A percentile compares a stretch with the other conserved stretches of the same genome.
phyloP scores from a whole-genome alignment of 2,797 vertebrate genomes.

The Acipenser transmontanus region DNA sequence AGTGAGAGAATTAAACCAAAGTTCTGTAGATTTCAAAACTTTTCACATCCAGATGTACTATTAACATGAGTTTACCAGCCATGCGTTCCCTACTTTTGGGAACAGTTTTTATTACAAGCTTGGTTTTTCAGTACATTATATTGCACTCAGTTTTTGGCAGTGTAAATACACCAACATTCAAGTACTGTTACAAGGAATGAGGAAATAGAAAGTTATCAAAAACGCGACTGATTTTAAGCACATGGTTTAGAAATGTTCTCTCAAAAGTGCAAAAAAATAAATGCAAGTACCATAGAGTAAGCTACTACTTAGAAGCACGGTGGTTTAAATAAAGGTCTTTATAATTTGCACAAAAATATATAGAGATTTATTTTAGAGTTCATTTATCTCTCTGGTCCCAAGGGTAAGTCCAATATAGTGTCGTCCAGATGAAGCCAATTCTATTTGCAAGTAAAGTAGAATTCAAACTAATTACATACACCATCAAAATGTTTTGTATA shows the following conservation, averaged over 20 bases:
- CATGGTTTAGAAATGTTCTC: not conserved
- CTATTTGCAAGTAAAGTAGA: no score
- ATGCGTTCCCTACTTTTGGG: no score
- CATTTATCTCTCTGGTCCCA: not conserved
- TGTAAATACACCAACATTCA: not conserved
- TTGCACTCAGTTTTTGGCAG: not conserved
- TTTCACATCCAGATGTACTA: no score
- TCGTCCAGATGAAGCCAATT: conserved; percentile 10
- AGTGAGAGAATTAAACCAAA: no score
- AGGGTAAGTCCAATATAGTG: not conserved
- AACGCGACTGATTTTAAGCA: not conserved
- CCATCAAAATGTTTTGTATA: no score
- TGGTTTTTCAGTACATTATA: not conserved
- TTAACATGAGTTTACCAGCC: no score
- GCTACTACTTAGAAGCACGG: not conserved
- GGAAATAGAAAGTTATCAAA: no score
- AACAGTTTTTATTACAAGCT: not conserved
- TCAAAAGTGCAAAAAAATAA: conserved; percentile 3
- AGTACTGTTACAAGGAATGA: no score
- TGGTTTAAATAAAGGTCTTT: conserved; percentile 2
- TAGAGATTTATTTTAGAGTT: not conserved
- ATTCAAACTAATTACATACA: no score
- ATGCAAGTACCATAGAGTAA: not conserved
- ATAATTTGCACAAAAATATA: not conserved
- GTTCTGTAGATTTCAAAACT: no score